Conservation (phyloP, 2,888 invertebrate species). For the Oxyteleia sp. region DNA sequence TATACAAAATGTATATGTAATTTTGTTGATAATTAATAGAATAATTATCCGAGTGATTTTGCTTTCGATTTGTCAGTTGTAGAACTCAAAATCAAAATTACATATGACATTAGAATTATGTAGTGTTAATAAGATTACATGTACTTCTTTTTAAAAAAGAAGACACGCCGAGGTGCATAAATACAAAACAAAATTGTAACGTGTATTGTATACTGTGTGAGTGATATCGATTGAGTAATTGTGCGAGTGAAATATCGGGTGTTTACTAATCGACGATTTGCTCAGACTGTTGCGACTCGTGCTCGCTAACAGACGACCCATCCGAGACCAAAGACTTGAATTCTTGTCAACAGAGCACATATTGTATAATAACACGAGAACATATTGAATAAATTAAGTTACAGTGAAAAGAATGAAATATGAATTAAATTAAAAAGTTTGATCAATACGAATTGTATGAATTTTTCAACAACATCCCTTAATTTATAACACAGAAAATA, state of each 20-base stretch:
- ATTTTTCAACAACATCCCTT: too few species aligned
- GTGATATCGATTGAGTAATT: slow-evolving; percentile 72
- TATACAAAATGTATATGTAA: not conserved
- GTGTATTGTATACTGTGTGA: slow-evolving; percentile 68
- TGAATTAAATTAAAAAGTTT: slow-evolving; percentile 66
- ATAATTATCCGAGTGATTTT: not conserved
- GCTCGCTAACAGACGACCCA: slow-evolving; percentile 82
- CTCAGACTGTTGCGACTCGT: slow-evolving; percentile 84
- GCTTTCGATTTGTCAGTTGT: slow-evolving; percentile 29
- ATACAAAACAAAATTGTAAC: slow-evolving; percentile 61
- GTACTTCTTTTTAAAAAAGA: slow-evolving; percentile 60
- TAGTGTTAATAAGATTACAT: slow-evolving; percentile 40
- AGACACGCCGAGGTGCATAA: slow-evolving; percentile 56
- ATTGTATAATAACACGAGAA: slow-evolving; percentile 72
- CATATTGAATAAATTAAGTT: slow-evolving; percentile 70
- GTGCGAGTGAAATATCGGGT: slow-evolving; percentile 79
- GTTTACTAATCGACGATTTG: slow-evolving; percentile 86
- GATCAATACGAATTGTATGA: slow-evolving; percentile 45
- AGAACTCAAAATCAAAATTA: slow-evolving; percentile 66
- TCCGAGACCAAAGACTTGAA: slow-evolving; percentile 86
- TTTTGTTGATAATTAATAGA: not conserved
- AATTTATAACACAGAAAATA: too few species aligned
- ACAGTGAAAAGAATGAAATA: slow-evolving; percentile 56
- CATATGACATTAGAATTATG: slow-evolving; percentile 48
- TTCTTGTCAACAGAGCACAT: slow-evolving; percentile 81